Evolutionary conservation across 1,140 invertebrate species (phyloP).

Genomic region (Steinernema feltiae): DNA sequence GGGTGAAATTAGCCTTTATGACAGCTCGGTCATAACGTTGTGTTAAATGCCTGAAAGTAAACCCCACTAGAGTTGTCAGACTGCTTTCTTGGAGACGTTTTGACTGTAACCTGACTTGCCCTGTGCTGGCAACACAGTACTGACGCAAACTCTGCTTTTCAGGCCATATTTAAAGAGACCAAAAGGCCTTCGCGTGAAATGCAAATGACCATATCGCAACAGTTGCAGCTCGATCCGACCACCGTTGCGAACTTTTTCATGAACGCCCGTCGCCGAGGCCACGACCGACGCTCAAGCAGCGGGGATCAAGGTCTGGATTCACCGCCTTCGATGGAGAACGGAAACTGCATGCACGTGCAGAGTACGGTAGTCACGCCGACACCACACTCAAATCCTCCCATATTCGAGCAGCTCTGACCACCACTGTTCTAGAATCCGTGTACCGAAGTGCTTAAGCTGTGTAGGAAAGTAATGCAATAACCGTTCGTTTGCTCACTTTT

Average conservation of each 20-base stretch:
- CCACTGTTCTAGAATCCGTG: background rate
- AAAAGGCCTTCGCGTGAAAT: constrained; percentile 99
- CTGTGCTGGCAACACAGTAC: background rate
- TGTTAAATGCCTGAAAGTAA: no score
- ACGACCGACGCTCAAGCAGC: constrained; percentile 71
- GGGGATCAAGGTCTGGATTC: background rate
- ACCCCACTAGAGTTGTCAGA: no score
- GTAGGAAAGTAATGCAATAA: background rate
- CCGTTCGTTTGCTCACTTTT: background rate
- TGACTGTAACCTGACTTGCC: background rate
- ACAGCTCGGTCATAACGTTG: no score
- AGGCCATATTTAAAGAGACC: constrained; percentile 76
- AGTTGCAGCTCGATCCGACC: constrained; percentile 91
- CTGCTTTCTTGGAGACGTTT: no score
- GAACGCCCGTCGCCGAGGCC: constrained; percentile 91
- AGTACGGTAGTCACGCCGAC: background rate
- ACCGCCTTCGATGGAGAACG: background rate
- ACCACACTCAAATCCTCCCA: background rate
- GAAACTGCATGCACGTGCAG: background rate
- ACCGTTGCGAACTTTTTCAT: constrained; percentile 99
- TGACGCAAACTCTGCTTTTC: constrained; percentile 19
- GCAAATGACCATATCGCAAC: constrained; percentile 97
- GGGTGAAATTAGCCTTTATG: no score
- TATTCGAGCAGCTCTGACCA: background rate
- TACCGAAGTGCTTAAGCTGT: background rate